Evolutionary conservation across 2,113 vertebrate genomes (phyloP).

Genomic region (Cygnus atratus): DNA sequence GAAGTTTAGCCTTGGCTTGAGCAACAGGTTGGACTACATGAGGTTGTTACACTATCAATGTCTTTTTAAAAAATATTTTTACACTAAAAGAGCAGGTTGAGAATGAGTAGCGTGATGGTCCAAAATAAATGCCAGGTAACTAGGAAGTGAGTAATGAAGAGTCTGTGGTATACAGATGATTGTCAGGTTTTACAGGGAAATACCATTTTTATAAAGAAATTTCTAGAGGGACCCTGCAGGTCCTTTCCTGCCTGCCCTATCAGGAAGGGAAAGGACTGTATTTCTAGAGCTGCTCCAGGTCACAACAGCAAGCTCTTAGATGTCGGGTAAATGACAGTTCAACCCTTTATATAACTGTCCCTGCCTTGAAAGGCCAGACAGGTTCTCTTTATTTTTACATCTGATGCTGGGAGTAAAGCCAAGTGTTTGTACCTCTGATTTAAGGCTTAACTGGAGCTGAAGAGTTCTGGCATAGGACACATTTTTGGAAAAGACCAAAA

Average conservation of each 20-base stretch:
- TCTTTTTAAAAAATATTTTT: background rate
- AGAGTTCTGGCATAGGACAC: background rate
- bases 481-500: background rate
- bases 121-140: background rate
- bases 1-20: background rate
- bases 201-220: background rate
- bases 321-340: background rate
- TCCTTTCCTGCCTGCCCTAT: background rate
- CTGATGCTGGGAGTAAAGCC: background rate
- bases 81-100: background rate
- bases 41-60: background rate
- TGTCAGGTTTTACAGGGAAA: background rate
- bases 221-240: background rate
- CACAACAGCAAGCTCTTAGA: background rate
- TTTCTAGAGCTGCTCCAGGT: background rate
- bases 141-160: background rate
- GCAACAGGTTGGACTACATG: background rate
- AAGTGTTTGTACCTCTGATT: background rate
- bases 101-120: background rate
- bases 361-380: background rate
- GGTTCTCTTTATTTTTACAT: background rate
- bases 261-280: background rate
- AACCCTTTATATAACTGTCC: conserved; percentile 23
- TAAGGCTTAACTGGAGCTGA: background rate
- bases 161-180: background rate